Percentiles rank a stretch among this genome's conserved stretches.
These are phyloP conservation scores for Saguinus imperator DNA, from an alignment of 2,113 vertebrate genomes.

Conservation along the genomic window DNA sequence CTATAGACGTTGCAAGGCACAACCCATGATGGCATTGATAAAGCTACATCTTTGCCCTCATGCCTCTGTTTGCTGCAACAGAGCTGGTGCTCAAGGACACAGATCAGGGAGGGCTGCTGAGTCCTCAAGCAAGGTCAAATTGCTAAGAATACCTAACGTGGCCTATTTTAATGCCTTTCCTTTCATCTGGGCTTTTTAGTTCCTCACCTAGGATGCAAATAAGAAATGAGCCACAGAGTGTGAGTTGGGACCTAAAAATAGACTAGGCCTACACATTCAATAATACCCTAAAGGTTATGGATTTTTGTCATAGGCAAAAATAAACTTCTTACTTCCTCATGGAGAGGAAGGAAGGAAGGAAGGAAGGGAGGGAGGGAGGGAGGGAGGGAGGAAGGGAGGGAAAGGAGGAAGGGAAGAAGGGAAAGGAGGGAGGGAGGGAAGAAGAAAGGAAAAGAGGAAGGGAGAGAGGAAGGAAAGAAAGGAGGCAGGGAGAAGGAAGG, in stretches of 20 bases:
- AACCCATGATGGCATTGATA: rapidly evolving
- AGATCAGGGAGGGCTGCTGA: not conserved
- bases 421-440: not conserved
- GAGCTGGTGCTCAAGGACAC: not conserved
- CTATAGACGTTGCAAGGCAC: too few relatives aligned
- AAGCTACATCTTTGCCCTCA: rapidly evolving
- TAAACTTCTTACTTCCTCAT: not conserved
- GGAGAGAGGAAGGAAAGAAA: not conserved
- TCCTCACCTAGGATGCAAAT: not conserved
- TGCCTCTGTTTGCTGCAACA: too few relatives aligned
- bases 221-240: not conserved
- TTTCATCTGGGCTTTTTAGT: not conserved
- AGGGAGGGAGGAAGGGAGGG: too few relatives aligned
- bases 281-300: not conserved
- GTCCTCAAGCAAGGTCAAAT: not conserved
- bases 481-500: not conserved
- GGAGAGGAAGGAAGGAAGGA: not conserved
- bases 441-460: too few relatives aligned
- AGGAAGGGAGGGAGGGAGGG: not conserved
- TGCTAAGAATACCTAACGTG: not conserved
- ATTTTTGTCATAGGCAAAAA: slow-evolving; percentile 31
- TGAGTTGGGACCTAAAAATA: not conserved
- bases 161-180: not conserved
- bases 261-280: not conserved
- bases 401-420: not conserved